These are phyloP conservation scores for Morus bassanus DNA, from an alignment of 2,797 vertebrate genomes.

Conservation along the genomic window DNA sequence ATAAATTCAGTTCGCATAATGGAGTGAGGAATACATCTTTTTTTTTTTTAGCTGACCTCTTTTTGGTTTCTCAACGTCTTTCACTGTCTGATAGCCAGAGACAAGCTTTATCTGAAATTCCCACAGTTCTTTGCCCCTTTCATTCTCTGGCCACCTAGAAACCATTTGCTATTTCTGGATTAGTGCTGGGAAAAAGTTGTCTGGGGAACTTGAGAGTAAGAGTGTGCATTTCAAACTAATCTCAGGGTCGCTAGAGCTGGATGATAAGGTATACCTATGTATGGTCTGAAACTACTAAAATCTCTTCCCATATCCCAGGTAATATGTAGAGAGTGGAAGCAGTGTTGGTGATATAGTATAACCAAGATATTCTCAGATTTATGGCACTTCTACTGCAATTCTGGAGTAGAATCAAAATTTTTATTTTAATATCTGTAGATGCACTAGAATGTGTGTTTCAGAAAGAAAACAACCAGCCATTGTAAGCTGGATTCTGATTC, in stretches of 20 bases:
- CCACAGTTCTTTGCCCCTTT: constrained; percentile 7
- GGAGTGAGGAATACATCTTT: constrained; percentile 21
- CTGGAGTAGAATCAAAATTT: neutral
- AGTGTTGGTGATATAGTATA: neutral
- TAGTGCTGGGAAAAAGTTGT: neutral
- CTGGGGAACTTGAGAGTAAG: neutral
- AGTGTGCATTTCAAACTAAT: neutral
- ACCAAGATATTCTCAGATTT: neutral
- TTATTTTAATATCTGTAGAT: neutral
- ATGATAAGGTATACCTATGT: neutral
- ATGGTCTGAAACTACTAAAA: neutral
- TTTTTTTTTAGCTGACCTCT: constrained; percentile 55
- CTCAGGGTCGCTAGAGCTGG: neutral
- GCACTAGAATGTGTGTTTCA: neutral
- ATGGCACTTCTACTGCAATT: neutral
- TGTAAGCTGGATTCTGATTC: neutral
- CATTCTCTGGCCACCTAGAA: constrained; percentile 10
- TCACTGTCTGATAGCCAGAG: constrained; percentile 39
- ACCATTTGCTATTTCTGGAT: constrained; percentile 50
- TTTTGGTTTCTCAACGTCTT: constrained; percentile 58
- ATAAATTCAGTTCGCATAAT: constrained; percentile 45
- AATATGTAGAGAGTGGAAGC: neutral
- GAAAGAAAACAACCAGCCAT: neutral
- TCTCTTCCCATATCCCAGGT: neutral
- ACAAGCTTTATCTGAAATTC: constrained; percentile 37